A percentile compares a stretch with the other conserved stretches of the same genome.
Evolutionary conservation across 2,113 vertebrate species (phyloP).

Genomic region (Oenanthe melanoleuca): DNA sequence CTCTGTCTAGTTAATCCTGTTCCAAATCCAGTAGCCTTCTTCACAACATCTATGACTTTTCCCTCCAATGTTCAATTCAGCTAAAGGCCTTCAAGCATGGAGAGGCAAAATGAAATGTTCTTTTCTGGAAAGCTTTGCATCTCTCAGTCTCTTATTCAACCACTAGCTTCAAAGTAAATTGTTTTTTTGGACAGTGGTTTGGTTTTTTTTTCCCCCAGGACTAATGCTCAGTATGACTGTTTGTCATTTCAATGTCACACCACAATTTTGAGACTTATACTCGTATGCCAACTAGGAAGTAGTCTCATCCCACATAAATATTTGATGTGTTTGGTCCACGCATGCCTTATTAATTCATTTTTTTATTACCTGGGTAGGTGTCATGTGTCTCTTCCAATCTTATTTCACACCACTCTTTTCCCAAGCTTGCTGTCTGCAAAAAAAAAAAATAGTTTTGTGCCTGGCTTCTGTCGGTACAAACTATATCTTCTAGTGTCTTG

Average conservation of each 20-base stretch:
- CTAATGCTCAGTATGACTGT: neutral
- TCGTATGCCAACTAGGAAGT: neutral
- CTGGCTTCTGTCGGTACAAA: neutral
- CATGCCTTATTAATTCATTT: neutral
- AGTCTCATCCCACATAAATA: neutral
- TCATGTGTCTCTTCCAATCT: neutral
- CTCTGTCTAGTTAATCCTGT: neutral
- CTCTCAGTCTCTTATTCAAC: neutral
- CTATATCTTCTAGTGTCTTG: neutral
- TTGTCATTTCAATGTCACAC: neutral
- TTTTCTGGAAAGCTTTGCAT: constrained; percentile 3
- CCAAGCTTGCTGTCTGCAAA: neutral
- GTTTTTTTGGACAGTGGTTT: neutral
- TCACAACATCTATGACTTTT: neutral
- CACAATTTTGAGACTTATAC: neutral
- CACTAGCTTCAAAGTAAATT: neutral
- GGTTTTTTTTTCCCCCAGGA: neutral
- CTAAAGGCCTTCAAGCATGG: neutral
- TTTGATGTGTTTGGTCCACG: neutral
- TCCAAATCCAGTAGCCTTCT: neutral
- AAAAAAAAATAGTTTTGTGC: neutral
- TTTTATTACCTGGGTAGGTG: neutral
- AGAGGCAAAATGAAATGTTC: neutral
- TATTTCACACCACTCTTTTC: neutral
- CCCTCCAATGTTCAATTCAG: neutral